phyloP scores from a whole-genome alignment of 2,797 vertebrate genomes.

The Darevskia nairensis region DNA sequence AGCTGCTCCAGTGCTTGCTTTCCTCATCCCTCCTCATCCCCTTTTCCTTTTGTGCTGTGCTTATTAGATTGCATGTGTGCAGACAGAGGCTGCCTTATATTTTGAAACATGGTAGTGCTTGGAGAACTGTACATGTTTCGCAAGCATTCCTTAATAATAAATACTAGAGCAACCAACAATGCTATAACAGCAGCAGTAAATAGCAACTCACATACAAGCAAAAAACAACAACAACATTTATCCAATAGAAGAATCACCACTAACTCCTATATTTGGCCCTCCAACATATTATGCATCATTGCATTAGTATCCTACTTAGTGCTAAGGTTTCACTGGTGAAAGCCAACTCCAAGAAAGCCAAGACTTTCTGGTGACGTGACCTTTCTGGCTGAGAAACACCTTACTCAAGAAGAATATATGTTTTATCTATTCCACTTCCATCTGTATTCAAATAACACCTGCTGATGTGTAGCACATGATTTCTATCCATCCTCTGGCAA shows the following conservation, averaged over 20 bases:
- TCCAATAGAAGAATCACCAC: background rate
- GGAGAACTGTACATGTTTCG: background rate
- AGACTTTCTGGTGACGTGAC: background rate
- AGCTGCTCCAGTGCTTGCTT: background rate
- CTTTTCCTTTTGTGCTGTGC: background rate
- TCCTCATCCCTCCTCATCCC: background rate
- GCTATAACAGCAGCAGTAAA: background rate
- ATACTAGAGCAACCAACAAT: background rate
- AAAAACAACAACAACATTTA: too few species aligned
- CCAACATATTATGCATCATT: background rate
- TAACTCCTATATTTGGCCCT: background rate
- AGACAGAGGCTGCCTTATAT: background rate
- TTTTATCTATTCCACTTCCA: background rate
- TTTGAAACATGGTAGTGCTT: background rate
- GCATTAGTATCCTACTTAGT: background rate
- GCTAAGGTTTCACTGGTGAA: background rate
- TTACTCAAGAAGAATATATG: background rate
- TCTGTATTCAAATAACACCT: constrained; percentile 4
- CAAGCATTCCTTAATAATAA: background rate
- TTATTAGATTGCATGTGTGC: background rate
- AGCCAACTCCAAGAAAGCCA: background rate
- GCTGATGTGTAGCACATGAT: background rate
- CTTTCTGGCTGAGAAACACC: background rate
- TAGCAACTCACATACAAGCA: background rate
- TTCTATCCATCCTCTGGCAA: background rate